Conservation (phyloP, 2,113 vertebrate species). For the Conger conger region DNA sequence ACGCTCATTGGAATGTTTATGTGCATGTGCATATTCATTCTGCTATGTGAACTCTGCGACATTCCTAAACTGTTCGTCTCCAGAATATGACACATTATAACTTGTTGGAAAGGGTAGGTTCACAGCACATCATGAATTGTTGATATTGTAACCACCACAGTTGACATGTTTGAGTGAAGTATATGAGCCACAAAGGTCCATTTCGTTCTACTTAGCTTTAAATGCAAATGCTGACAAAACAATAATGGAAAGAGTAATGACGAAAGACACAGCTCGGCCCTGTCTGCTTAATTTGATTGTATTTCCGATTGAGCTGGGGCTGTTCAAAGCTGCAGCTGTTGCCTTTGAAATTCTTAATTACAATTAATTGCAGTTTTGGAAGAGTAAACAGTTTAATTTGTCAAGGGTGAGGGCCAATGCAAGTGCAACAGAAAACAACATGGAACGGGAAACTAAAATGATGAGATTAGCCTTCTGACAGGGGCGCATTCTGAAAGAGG, state of each 20-base stretch:
- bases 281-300: background rate
- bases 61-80: too few species aligned
- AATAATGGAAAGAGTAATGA: background rate
- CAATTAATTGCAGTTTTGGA: slow-evolving; percentile 23
- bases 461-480: background rate
- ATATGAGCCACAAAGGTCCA: background rate
- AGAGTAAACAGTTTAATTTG: slow-evolving; percentile 3
- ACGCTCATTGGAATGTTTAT: too few species aligned
- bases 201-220: background rate
- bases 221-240: background rate
- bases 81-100: too few species aligned
- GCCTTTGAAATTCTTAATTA: background rate
- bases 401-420: background rate
- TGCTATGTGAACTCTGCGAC: too few species aligned
- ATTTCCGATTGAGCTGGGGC: slow-evolving; percentile 5
- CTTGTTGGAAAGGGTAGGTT: too few species aligned
- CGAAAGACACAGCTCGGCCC: background rate
- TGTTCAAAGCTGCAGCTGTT: background rate
- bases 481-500: background rate
- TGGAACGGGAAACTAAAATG: background rate
- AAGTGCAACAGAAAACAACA: background rate
- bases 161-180: slow-evolving; percentile 9
- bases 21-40: too few species aligned
- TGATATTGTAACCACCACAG: slow-evolving; percentile 23
- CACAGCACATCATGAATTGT: slow-evolving; percentile 26